Conservation (phyloP, 2,113 vertebrate genomes). For the Pungitius pungitius region DNA sequence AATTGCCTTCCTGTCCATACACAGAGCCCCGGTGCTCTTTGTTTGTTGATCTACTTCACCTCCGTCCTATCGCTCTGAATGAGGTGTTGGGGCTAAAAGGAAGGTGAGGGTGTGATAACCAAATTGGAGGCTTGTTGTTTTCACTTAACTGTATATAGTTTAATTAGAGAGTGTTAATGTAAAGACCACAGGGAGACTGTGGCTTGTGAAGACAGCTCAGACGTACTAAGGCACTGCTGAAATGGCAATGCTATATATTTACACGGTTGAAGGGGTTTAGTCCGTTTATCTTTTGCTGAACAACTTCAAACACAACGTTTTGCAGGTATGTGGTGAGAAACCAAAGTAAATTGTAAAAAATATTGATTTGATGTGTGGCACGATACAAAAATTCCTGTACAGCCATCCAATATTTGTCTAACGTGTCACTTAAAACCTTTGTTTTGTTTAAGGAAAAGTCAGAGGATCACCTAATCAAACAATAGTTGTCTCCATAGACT, state of each 20-base stretch:
- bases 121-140: slow-evolving; percentile 21
- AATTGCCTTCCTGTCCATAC: slow-evolving; percentile 60
- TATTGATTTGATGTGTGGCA: not conserved
- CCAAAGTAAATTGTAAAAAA: not conserved
- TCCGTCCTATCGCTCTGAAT: slow-evolving; percentile 39
- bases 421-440: not conserved
- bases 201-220: slow-evolving; percentile 15
- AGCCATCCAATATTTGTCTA: not conserved
- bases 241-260: not conserved
- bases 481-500: not conserved
- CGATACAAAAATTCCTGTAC: not conserved
- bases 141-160: slow-evolving; percentile 7
- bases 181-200: slow-evolving; percentile 17
- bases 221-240: not conserved
- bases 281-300: not conserved
- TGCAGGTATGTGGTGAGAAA: not conserved
- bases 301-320: not conserved
- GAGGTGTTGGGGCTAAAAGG: slow-evolving; percentile 35
- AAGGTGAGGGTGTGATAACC: slow-evolving; percentile 35
- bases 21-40: slow-evolving; percentile 21
- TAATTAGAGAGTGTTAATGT: slow-evolving; percentile 28
- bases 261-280: not conserved
- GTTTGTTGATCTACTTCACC: slow-evolving; percentile 45
- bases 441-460: not conserved
- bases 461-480: not conserved